These are phyloP conservation scores for Zaprionus africanus DNA, from an alignment of 1,140 invertebrate species.

Conservation along the genomic window DNA sequence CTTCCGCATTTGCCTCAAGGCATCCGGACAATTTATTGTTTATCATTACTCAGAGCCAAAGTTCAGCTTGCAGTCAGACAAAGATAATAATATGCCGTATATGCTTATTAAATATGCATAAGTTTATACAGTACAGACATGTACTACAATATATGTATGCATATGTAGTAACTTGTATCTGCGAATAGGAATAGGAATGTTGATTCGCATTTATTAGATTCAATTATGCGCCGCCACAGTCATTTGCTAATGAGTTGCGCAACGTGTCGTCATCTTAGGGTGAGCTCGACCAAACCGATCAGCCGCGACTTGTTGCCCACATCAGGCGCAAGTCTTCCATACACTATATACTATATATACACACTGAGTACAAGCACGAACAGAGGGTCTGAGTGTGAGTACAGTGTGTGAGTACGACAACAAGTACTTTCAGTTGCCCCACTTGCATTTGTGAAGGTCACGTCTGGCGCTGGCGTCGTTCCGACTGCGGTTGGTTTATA, in stretches of 20 bases:
- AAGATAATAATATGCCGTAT: not conserved
- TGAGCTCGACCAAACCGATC: conserved; percentile 5
- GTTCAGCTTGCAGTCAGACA: conserved; percentile 14
- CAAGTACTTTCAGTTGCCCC: conserved; percentile 4
- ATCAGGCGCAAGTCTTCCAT: conserved; percentile 4
- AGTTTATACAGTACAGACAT: not conserved
- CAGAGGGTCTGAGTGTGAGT: not conserved
- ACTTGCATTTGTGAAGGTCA: conserved; percentile 57
- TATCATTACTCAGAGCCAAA: conserved; percentile 24
- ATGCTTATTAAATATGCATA: conserved; percentile 1
- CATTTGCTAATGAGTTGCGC: conserved; percentile 51
- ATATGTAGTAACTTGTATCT: not conserved
- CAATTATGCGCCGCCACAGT: conserved; percentile 39
- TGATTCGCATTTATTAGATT: conserved; percentile 47
- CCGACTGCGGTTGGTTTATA: conserved; percentile 58
- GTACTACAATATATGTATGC: not conserved
- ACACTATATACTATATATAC: not conserved
- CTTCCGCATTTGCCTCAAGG: conserved; percentile 19
- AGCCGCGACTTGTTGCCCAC: conserved; percentile 36
- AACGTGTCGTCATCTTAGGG: conserved; percentile 36
- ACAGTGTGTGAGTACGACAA: not conserved
- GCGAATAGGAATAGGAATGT: not conserved
- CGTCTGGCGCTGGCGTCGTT: conserved; percentile 30
- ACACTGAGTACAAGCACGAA: not conserved
- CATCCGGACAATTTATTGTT: conserved; percentile 21